A percentile compares a stretch with the other conserved stretches of the same genome.
These are phyloP conservation scores for Chrysogorgia sp. DNA, from an alignment of 92 coral and sea anemone genomes.

Conservation along the genomic window DNA sequence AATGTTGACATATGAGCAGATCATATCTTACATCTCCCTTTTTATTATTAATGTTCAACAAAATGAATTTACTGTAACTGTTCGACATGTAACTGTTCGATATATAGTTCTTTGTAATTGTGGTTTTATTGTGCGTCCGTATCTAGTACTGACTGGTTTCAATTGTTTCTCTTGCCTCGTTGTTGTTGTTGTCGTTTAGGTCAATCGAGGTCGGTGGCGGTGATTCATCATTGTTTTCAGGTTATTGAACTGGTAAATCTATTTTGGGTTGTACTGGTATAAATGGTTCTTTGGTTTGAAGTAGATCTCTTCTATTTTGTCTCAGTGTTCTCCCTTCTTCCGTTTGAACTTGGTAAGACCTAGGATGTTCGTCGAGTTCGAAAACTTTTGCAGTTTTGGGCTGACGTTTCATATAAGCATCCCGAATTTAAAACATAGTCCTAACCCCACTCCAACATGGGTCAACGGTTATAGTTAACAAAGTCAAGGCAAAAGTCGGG, in stretches of 20 bases:
- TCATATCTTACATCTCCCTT: too few species aligned
- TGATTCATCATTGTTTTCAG: not conserved
- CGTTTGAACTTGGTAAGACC: constrained; percentile 5
- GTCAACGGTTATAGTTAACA: too few species aligned
- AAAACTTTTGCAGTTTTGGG: constrained; percentile 2
- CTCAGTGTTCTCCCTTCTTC: constrained; percentile 23
- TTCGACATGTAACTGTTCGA: too few species aligned
- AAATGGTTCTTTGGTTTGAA: constrained; percentile 12
- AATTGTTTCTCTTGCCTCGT: not conserved
- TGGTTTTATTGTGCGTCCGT: not conserved
- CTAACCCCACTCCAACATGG: too few species aligned
- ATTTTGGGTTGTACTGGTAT: not conserved
- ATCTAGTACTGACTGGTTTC: not conserved
- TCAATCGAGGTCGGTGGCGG: not conserved
- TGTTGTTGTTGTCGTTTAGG: not conserved
- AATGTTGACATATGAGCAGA: too few species aligned
- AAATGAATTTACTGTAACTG: not conserved
- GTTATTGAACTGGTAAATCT: not conserved
- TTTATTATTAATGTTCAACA: too few species aligned
- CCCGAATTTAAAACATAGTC: too few species aligned
- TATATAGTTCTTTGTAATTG: too few species aligned
- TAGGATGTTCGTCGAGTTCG: not conserved
- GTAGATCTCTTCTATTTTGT: constrained; percentile 31
- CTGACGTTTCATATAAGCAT: too few species aligned
- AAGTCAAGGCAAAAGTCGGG: too few species aligned